Evolutionary conservation across 2,888 invertebrate species (phyloP).

Genomic region (Dysmachus trigonus): DNA sequence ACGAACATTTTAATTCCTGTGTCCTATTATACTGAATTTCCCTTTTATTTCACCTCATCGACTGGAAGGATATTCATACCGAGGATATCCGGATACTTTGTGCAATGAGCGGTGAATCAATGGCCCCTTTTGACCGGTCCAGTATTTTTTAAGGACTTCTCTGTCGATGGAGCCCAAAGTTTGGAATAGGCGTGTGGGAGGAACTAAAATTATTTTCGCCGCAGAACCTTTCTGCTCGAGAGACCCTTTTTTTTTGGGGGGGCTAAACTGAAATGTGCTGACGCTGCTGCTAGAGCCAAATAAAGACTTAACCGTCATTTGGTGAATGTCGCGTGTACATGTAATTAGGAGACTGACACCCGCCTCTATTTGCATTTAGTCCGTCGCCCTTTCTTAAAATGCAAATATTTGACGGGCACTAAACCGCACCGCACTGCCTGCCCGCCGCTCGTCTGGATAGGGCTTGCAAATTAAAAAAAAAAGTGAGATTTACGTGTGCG

Average conservation of each 20-base stretch:
- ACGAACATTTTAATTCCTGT: background rate
- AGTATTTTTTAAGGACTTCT: background rate
- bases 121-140: background rate
- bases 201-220: background rate
- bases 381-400: background rate
- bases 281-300: background rate
- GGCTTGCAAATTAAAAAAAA: background rate
- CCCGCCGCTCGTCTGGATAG: background rate
- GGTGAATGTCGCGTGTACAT: slow-evolving; percentile 22
- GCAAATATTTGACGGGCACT: slow-evolving; percentile 20
- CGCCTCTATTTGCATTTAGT: background rate
- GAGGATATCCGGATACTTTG: background rate
- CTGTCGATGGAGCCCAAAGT: background rate
- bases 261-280: background rate
- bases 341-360: slow-evolving; percentile 17
- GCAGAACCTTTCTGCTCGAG: background rate
- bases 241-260: background rate
- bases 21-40: background rate
- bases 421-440: background rate
- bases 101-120: background rate
- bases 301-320: slow-evolving; percentile 2
- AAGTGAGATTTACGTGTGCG: background rate
- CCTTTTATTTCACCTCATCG: slow-evolving; percentile 22
- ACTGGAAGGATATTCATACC: background rate
- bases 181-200: background rate